phyloP scores from a whole-genome alignment of 1,140 invertebrate species.

The Ctenoplectra terminalis region DNA sequence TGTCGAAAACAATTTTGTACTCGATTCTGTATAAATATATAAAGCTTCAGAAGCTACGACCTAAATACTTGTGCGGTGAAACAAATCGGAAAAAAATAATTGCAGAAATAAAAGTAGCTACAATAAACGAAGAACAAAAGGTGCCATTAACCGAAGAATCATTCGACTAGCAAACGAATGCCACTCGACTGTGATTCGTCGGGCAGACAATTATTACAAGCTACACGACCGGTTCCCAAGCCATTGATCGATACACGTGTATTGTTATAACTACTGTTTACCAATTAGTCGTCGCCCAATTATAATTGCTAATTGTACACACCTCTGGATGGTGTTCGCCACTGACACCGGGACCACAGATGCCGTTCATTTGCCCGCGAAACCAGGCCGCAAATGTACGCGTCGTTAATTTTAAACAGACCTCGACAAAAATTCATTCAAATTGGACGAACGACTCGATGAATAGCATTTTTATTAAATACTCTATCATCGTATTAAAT shows the following conservation, averaged over 20 bases:
- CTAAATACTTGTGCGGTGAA: too few relatives aligned
- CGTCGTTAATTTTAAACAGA: constrained; percentile 50
- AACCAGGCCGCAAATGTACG: background rate
- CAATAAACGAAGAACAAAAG: background rate
- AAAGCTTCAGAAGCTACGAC: too few relatives aligned
- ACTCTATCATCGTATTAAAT: background rate
- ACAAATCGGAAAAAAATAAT: too few relatives aligned
- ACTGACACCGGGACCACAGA: background rate
- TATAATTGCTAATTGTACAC: constrained; percentile 65
- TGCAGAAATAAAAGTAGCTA: too few relatives aligned
- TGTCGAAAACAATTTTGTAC: too few relatives aligned
- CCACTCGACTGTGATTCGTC: background rate
- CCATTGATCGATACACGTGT: constrained; percentile 50
- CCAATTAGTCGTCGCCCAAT: constrained; percentile 61
- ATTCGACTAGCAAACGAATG: background rate
- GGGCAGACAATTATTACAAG: constrained; percentile 43
- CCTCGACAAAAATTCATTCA: constrained; percentile 12
- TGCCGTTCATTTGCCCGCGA: constrained; percentile 30
- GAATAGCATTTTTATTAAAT: background rate
- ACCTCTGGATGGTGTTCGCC: constrained; percentile 9
- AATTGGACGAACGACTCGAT: background rate
- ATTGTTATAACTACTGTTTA: constrained; percentile 66
- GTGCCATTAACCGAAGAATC: background rate
- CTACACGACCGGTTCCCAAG: background rate
- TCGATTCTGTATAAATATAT: too few relatives aligned